phyloP scores from a whole-genome alignment of 1,140 invertebrate species.

The Ctenoplectra terminalis region DNA sequence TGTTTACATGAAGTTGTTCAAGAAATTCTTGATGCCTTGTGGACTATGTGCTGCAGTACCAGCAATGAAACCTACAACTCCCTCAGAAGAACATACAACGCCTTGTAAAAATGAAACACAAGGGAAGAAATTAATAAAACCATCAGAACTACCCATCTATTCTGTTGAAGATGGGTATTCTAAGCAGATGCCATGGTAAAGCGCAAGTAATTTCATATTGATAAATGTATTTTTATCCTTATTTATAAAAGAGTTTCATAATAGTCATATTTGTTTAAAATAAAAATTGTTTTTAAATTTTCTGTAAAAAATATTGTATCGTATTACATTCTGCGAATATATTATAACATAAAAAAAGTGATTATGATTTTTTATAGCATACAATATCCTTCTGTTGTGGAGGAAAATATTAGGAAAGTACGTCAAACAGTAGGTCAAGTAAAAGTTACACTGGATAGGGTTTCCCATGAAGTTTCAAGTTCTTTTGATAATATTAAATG shows the following conservation, averaged over 20 bases:
- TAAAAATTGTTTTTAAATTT: neutral
- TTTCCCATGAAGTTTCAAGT: neutral
- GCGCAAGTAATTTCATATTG: slow-evolving; percentile 76
- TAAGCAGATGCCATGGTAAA: slow-evolving; percentile 77
- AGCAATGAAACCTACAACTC: slow-evolving; percentile 58
- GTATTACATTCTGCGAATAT: neutral
- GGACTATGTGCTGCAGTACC: slow-evolving; percentile 79
- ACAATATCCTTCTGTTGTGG: slow-evolving; percentile 23
- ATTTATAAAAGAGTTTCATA: neutral
- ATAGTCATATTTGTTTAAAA: neutral
- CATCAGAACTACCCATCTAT: slow-evolving; percentile 80
- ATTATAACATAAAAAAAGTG: slow-evolving; percentile 5
- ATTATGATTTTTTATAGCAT: slow-evolving; percentile 1
- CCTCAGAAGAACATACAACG: slow-evolving; percentile 52
- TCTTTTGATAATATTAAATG: slow-evolving; percentile 12
- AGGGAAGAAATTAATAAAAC: slow-evolving; percentile 72
- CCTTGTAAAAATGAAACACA: slow-evolving; percentile 52
- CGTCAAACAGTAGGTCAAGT: neutral
- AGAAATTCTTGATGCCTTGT: slow-evolving; percentile 80
- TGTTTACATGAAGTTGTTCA: slow-evolving; percentile 74
- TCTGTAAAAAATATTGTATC: neutral
- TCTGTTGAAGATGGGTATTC: slow-evolving; percentile 66
- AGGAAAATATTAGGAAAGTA: slow-evolving; percentile 36
- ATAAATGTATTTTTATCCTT: slow-evolving; percentile 8
- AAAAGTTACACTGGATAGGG: neutral